A percentile compares a stretch with the other conserved stretches of the same genome.
Conservation (phyloP, 2,113 vertebrate species). For the Sialia sialis region DNA sequence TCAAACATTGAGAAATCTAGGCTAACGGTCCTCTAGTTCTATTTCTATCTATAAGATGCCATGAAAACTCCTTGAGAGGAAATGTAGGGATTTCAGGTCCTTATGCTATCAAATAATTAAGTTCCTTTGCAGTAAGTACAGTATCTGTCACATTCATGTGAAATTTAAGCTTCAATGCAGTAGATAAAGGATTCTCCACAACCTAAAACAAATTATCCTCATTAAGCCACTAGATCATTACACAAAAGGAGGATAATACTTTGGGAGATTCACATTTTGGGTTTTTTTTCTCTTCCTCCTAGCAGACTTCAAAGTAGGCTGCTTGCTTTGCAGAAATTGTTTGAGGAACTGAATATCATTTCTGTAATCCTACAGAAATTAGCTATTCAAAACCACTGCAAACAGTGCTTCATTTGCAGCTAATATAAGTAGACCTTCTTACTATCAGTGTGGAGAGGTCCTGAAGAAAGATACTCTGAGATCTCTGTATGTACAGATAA, state of each 20-base stretch:
- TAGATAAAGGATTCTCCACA: conserved; percentile 13
- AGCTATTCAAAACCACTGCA: conserved; percentile 10
- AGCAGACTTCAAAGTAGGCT: neutral
- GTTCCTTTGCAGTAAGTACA: neutral
- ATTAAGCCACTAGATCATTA: conserved; percentile 1
- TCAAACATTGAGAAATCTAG: neutral
- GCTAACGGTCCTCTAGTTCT: neutral
- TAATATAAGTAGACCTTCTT: neutral
- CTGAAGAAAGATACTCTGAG: neutral
- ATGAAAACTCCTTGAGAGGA: neutral
- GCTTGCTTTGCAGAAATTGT: neutral
- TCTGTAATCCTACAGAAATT: neutral
- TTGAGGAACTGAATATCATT: neutral
- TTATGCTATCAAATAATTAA: conserved; percentile 37
- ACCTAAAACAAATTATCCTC: conserved; percentile 19
- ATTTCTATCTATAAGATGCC: neutral
- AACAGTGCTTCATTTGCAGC: neutral
- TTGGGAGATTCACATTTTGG: neutral
- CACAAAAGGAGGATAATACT: neutral
- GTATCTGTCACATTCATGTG: neutral
- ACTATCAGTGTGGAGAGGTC: neutral
- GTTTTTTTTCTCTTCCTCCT: neutral
- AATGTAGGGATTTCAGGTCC: conserved; percentile 2
- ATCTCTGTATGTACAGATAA: neutral
- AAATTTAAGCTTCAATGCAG: neutral